Evolutionary conservation across 1,140 invertebrate species (phyloP).

Genomic region (Zaprionus africanus): DNA sequence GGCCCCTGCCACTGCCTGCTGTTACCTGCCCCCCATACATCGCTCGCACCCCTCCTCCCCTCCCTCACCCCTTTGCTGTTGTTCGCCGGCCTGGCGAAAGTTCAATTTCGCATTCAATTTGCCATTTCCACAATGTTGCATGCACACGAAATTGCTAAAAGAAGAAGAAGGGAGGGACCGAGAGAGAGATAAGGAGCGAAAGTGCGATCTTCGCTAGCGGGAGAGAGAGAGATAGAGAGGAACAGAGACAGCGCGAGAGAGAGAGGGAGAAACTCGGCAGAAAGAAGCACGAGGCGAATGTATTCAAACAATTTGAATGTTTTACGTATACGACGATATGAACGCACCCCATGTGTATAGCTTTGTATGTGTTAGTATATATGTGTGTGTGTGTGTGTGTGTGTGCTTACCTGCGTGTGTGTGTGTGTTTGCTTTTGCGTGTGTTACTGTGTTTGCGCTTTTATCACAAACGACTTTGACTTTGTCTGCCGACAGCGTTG

Average conservation of each 20-base stretch:
- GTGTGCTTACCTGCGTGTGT: neutral
- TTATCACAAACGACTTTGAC: constrained; percentile 68
- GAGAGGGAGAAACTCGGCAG: neutral
- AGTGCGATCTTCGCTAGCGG: neutral
- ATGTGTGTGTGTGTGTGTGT: neutral
- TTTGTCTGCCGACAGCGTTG: constrained; percentile 46
- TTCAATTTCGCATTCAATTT: constrained; percentile 82
- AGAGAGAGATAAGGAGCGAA: neutral
- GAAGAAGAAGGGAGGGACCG: neutral
- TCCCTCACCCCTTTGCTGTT: neutral
- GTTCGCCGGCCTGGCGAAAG: constrained; percentile 56
- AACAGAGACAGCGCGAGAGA: constrained; percentile 8
- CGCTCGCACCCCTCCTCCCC: too few relatives aligned
- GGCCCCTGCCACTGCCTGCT: neutral
- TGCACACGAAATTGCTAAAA: constrained; percentile 45
- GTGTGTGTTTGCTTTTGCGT: neutral
- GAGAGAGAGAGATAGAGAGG: neutral
- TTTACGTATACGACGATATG: constrained; percentile 8
- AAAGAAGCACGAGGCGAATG: neutral
- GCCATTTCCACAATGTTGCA: constrained; percentile 67
- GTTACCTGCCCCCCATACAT: neutral
- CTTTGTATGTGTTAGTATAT: neutral
- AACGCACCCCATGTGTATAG: constrained; percentile 8
- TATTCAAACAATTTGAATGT: constrained; percentile 68
- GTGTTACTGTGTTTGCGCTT: constrained; percentile 46